Evolutionary conservation across 2,888 invertebrate species (phyloP), one percentile per base, ranked within the genome.

Genomic region (Ormyrus rosae): DNA sequence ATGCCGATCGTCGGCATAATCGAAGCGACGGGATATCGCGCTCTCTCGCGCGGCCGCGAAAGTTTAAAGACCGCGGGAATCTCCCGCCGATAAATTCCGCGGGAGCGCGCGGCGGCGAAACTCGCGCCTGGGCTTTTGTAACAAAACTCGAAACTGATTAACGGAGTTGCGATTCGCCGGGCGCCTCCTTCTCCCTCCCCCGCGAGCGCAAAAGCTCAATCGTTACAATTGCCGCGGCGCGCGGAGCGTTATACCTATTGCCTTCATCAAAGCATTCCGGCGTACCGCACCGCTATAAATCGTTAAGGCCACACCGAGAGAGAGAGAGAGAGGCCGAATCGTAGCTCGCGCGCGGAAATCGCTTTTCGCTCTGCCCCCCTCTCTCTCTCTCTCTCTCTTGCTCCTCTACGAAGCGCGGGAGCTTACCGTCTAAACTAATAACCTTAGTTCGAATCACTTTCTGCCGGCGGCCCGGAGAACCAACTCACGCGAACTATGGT

Each of bases 371-470:
- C 13, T 55, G 1, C 72, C 4, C 55, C 48, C 58, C 48, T 69
- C 69, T 46, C 70, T 50, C 46, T 69, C 69, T 46, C 70, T 50
- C 46, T 60, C 61, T 69, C 50, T 34, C 9, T 34, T 10, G 11
- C 7, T 10, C 6, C 55, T 34, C 34, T 34, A 3, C 34, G 34
- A 34, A 34, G 9, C 5, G 68, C 48, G 45, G 61, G 45, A 82
- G 84, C 83, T 84, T 84, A 83, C 82, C 81, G 82, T 82, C 83
- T 83, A 83, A 85, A 85, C 84, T 85, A 85, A 85, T 85, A 81
- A 83, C 80, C 83, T 84, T 84, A 84, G 84, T 84, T 85, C 81
- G 81, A 84, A 85, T 84, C 82, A 83, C 83, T 85, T 84, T 84
- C 83, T 82, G 78, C 69, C 77, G 80, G 82, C 19, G 55, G 46